Conservation (phyloP, 2,797 vertebrate species). For the Orestias chungarensis region DNA sequence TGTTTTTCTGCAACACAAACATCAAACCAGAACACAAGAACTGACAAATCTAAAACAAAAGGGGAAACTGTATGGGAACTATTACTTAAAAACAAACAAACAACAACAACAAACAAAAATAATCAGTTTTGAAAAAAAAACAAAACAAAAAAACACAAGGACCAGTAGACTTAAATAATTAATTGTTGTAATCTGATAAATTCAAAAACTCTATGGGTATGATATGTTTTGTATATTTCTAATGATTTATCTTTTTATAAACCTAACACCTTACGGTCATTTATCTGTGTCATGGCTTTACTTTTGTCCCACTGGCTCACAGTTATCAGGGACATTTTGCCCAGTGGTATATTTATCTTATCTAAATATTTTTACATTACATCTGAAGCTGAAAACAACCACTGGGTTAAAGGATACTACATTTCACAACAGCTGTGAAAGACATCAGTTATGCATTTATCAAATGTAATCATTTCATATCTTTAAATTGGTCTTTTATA, state of each 20-base stretch:
- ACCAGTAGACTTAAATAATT: too few species aligned
- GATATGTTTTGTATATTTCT: too few species aligned
- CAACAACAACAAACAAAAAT: background rate
- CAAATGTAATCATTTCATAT: background rate
- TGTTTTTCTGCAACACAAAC: too few species aligned
- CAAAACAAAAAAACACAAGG: background rate
- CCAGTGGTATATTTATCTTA: background rate
- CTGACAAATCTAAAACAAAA: background rate
- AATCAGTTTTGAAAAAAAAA: too few species aligned
- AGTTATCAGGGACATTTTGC: constrained; percentile 3
- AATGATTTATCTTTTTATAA: background rate
- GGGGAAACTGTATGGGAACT: background rate
- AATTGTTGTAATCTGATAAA: too few species aligned
- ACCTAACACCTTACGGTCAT: background rate
- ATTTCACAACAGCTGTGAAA: background rate
- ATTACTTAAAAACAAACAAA: background rate
- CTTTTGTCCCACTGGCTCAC: background rate
- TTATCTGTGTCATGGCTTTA: background rate
- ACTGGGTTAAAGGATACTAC: background rate
- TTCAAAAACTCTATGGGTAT: too few species aligned
- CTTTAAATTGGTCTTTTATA: background rate
- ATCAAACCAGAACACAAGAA: background rate
- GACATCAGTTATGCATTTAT: background rate
- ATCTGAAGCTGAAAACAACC: background rate
- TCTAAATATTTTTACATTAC: background rate